Evolutionary conservation across 2,888 invertebrate genomes (phyloP), one percentile per base, ranked within the genome.

Genomic region (Mamestra brassicae): DNA sequence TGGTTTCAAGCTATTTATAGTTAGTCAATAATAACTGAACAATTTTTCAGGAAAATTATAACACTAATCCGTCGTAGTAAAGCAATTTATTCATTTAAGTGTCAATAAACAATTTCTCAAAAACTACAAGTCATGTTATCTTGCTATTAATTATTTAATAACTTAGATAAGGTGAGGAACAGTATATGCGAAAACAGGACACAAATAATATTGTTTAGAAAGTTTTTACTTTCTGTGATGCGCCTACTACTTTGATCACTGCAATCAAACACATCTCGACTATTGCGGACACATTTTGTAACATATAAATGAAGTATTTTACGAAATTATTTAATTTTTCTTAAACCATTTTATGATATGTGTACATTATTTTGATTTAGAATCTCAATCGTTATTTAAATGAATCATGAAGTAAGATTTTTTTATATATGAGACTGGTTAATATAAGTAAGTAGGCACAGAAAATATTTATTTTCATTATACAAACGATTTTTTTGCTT

Each of bases 111-210:
- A n/a, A n/a, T n/a, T 63, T 61, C 84, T 84, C 52, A 88, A 85
- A 89, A 90, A 89, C 86, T 82, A 89, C 89, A 67, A 87, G 89
- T 90, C 90, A 91, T 74, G 64, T 57, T n/a, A 54, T 55, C 26
- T 4, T 71, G 62, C 72, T 80, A 88, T 85, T 80, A 90, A 85
- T 76, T 76, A 68, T 82, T 83, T 88, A 60, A 83, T 87, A 85
- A 87, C 84, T 86, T 80, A 81, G 78, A 69, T 74, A 82, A 66
- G 52, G 47, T 10, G 68, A 70, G 17, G 70, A 17, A 17, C 75
- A 87, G 87, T 85, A 85, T 79, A 17, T 38, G 17, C 3, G 7
- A 58, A 17, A 58, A 58, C 1, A 15, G 3, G 15, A 36, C 17
- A 58, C 17, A 17, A 15, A 38, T 13, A 34, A 34, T 57, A 26